phyloP scores from a whole-genome alignment of 2,888 invertebrate species.

The Taenaris catops region DNA sequence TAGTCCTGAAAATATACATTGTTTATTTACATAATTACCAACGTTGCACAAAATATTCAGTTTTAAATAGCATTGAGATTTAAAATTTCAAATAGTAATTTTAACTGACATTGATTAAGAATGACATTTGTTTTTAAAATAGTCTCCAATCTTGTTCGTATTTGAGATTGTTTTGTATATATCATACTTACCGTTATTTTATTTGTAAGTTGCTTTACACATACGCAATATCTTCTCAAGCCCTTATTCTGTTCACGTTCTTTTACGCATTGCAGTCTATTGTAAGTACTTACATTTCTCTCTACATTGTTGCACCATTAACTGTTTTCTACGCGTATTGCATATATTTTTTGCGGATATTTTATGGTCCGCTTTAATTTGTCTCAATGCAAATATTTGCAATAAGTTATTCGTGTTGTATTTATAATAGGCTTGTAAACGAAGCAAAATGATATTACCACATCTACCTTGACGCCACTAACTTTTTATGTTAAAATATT shows the following conservation, averaged over 20 bases:
- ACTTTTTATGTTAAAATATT: too few relatives aligned
- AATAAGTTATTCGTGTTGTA: constrained; percentile 21
- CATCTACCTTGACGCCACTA: constrained; percentile 16
- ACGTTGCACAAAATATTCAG: neutral
- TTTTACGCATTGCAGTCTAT: constrained; percentile 14
- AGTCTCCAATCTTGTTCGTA: neutral
- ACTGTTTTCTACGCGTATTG: constrained; percentile 20
- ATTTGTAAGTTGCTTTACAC: too few relatives aligned
- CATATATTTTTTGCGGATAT: constrained; percentile 18
- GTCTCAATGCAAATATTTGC: constrained; percentile 17
- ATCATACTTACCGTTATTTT: too few relatives aligned
- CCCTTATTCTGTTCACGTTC: constrained; percentile 18
- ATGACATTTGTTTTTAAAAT: neutral
- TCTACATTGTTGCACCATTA: constrained; percentile 12
- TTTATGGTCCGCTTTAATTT: constrained; percentile 19
- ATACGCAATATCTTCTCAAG: constrained; percentile 3
- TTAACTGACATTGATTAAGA: too few relatives aligned
- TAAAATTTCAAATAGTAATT: neutral
- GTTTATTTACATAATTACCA: neutral
- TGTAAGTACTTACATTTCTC: constrained; percentile 16
- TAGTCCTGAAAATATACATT: neutral
- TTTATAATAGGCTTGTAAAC: constrained; percentile 19
- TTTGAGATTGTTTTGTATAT: too few relatives aligned
- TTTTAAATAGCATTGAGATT: neutral
- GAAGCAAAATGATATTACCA: constrained; percentile 10